phyloP scores from a whole-genome alignment of 1,140 invertebrate species.

The Thereuonema tuberculata region DNA sequence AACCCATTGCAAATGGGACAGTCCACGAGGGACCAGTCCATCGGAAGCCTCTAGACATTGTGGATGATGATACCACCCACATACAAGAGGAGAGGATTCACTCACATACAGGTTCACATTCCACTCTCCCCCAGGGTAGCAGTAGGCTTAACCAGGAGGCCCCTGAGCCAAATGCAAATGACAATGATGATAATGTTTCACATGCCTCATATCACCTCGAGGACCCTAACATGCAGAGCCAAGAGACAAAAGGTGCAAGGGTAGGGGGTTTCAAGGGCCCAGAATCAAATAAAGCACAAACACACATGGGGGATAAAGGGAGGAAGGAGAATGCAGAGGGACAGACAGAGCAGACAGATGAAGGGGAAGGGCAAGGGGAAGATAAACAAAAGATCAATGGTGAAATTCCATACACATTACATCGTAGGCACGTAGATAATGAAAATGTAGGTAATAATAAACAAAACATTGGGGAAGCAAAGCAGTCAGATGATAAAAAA shows the following conservation, averaged over 20 bases:
- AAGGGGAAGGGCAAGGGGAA: too few species aligned
- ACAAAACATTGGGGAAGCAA: too few species aligned
- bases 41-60: not conserved
- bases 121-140: constrained; percentile 20
- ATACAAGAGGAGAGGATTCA: constrained; percentile 11
- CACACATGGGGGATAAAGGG: too few species aligned
- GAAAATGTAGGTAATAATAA: too few species aligned
- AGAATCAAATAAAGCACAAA: too few species aligned
- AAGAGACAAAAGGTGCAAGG: too few species aligned
- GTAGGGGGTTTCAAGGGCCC: too few species aligned
- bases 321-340: too few species aligned
- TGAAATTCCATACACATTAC: constrained; percentile 34
- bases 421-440: constrained; percentile 27
- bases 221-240: constrained; percentile 16
- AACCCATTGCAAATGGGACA: not conserved
- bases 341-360: too few species aligned
- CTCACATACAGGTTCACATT: constrained; percentile 18
- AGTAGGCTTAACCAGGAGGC: constrained; percentile 23
- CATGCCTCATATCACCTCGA: constrained; percentile 31
- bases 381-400: too few species aligned
- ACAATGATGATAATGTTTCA: constrained; percentile 31
- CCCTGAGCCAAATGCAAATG: constrained; percentile 30
- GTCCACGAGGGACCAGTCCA: not conserved
- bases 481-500: too few species aligned
- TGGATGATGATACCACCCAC: not conserved